Conservation (phyloP, 2,888 invertebrate species). For the Nezara viridula region DNA sequence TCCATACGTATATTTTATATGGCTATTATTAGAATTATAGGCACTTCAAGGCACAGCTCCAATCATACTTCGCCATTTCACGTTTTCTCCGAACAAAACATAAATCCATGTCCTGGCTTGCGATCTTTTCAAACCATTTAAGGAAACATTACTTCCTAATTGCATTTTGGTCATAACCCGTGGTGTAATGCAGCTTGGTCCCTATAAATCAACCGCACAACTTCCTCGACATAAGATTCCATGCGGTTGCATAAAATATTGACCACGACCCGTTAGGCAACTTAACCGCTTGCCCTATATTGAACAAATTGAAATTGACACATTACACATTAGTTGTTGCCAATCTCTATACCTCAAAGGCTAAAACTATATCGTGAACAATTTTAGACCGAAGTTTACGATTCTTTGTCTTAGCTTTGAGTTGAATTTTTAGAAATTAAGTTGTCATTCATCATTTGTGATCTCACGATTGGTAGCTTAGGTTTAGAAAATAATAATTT, state of each 20-base stretch:
- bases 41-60: not conserved
- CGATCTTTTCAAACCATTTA: slow-evolving; percentile 6
- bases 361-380: too few species aligned
- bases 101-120: not conserved
- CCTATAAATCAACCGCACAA: slow-evolving; percentile 30
- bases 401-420: too few species aligned
- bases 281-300: not conserved
- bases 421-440: too few species aligned
- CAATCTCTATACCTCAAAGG: too few species aligned
- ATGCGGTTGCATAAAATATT: slow-evolving; percentile 27
- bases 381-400: too few species aligned
- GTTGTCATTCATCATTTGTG: too few species aligned
- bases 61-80: slow-evolving; percentile 10
- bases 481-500: too few species aligned
- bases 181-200: slow-evolving; percentile 22
- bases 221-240: not conserved
- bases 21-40: not conserved
- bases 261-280: slow-evolving; percentile 10
- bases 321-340: not conserved
- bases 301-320: not conserved
- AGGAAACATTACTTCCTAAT: slow-evolving; percentile 15
- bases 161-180: slow-evolving; percentile 30
- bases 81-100: slow-evolving; percentile 7
- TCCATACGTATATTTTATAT: not conserved
- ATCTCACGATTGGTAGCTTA: too few species aligned